These are phyloP conservation scores for Darevskia nairensis DNA, from an alignment of 2,797 vertebrate genomes.

Conservation along the genomic window DNA sequence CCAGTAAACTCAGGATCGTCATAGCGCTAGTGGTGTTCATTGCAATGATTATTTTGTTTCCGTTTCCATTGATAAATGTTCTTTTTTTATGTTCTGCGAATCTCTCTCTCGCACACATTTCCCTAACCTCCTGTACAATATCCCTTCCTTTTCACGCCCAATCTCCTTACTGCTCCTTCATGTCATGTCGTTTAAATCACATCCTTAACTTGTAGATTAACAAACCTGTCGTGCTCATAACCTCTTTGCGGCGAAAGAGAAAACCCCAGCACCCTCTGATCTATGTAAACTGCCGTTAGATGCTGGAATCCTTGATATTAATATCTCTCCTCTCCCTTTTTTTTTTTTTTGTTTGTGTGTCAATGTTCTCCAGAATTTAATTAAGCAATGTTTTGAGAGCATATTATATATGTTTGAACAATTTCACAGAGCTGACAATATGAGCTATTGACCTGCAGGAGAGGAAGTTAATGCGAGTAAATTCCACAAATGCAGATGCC, in stretches of 20 bases:
- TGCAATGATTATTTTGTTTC: conserved; percentile 36
- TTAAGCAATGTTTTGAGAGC: conserved; percentile 77
- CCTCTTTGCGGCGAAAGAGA: conserved; percentile 70
- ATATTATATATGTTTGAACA: conserved; percentile 75
- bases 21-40: neutral
- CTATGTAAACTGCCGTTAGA: conserved; percentile 73
- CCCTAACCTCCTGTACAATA: neutral
- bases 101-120: too few relatives aligned
- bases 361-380: conserved; percentile 78
- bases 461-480: conserved; percentile 62
- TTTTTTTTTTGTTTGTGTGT: conserved; percentile 73
- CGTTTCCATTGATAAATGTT: neutral
- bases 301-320: conserved; percentile 74
- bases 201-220: conserved; percentile 65
- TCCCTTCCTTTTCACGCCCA: conserved; percentile 28
- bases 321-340: conserved; percentile 64
- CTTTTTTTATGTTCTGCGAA: neutral
- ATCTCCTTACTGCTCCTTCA: conserved; percentile 44
- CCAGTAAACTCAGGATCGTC: neutral
- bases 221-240: conserved; percentile 66
- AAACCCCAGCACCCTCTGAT: conserved; percentile 56
- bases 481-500: conserved; percentile 44
- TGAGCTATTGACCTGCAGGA: conserved; percentile 75
- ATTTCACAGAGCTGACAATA: conserved; percentile 68
- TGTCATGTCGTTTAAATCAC: conserved; percentile 23